phyloP scores from a whole-genome alignment of 92 coral and sea anemone species.

The Epizoanthus fatuus region DNA sequence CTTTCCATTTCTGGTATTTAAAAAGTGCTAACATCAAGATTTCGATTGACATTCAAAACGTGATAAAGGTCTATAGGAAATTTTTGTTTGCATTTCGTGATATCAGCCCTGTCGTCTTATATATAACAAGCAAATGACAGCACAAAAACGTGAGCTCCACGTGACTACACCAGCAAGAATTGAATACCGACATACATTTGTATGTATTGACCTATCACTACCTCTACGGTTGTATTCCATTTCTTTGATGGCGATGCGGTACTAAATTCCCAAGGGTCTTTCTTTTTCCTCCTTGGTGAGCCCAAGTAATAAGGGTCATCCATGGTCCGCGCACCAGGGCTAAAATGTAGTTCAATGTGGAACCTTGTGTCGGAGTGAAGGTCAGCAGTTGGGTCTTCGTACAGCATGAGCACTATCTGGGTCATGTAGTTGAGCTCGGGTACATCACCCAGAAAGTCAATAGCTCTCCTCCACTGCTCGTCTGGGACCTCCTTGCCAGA shows the following conservation, averaged over 20 bases:
- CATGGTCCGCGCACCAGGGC: conserved; percentile 73
- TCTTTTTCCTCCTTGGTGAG: conserved; percentile 37
- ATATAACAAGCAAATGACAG: too few relatives aligned
- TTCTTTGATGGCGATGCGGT: not conserved
- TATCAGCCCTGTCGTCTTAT: too few relatives aligned
- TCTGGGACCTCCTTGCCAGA: conserved; percentile 70
- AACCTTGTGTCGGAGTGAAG: conserved; percentile 81
- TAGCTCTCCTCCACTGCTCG: conserved; percentile 92
- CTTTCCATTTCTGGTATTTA: too few relatives aligned
- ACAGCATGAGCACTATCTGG: conserved; percentile 93
- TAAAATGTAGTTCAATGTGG: conserved; percentile 94
- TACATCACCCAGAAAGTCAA: conserved; percentile 81
- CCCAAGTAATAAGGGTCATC: conserved; percentile 31
- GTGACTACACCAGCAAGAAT: too few relatives aligned
- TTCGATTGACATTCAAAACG: too few relatives aligned
- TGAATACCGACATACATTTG: too few relatives aligned
- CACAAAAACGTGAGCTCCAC: too few relatives aligned
- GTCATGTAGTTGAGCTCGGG: conserved; percentile 99
- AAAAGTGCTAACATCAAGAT: too few relatives aligned
- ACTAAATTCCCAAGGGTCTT: conserved; percentile 8
- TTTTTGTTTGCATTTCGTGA: too few relatives aligned
- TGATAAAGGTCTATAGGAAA: too few relatives aligned
- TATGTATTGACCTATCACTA: not conserved
- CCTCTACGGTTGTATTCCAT: not conserved
- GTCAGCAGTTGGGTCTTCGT: conserved; percentile 97